Conservation (phyloP, 1,140 invertebrate species). For the Drosophila suzukii region DNA sequence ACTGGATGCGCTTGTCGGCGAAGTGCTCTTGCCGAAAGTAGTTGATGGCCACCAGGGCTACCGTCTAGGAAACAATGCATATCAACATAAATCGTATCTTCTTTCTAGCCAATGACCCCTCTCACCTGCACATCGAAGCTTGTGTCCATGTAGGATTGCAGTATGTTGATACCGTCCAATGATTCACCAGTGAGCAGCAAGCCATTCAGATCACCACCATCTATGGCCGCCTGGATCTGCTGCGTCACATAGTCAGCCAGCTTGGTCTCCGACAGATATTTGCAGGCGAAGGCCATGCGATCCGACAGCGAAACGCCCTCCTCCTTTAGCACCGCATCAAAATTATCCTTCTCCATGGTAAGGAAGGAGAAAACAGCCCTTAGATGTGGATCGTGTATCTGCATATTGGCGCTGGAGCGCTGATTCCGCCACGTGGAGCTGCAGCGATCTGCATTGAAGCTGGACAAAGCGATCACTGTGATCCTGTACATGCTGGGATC, state of each 20-base stretch:
- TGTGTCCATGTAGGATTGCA: slow-evolving; percentile 95
- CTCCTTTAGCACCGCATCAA: slow-evolving; percentile 92
- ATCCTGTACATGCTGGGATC: slow-evolving; percentile 86
- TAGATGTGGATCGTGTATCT: slow-evolving; percentile 94
- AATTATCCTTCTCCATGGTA: slow-evolving; percentile 91
- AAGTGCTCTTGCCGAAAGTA: slow-evolving; percentile 89
- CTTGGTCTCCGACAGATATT: slow-evolving; percentile 93
- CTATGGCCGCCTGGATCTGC: slow-evolving; percentile 89
- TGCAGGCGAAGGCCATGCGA: slow-evolving; percentile 96
- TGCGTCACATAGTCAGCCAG: slow-evolving; percentile 91
- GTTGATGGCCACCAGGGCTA: slow-evolving; percentile 91
- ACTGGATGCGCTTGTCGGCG: slow-evolving; percentile 87
- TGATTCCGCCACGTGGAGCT: slow-evolving; percentile 93
- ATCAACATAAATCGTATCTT: not conserved
- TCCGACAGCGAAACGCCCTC: slow-evolving; percentile 93
- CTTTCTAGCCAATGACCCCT: not conserved
- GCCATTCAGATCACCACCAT: slow-evolving; percentile 93
- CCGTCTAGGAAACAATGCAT: slow-evolving; percentile 87
- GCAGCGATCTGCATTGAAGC: slow-evolving; percentile 92
- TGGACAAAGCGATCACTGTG: slow-evolving; percentile 96
- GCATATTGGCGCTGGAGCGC: slow-evolving; percentile 89
- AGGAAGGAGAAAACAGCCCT: slow-evolving; percentile 96
- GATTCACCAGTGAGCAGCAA: slow-evolving; percentile 93
- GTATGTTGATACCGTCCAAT: slow-evolving; percentile 90
- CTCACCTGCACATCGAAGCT: slow-evolving; percentile 92